These are phyloP conservation scores for Neofelis nebulosa DNA, from an alignment of 2,113 vertebrate genomes.

Conservation along the genomic window DNA sequence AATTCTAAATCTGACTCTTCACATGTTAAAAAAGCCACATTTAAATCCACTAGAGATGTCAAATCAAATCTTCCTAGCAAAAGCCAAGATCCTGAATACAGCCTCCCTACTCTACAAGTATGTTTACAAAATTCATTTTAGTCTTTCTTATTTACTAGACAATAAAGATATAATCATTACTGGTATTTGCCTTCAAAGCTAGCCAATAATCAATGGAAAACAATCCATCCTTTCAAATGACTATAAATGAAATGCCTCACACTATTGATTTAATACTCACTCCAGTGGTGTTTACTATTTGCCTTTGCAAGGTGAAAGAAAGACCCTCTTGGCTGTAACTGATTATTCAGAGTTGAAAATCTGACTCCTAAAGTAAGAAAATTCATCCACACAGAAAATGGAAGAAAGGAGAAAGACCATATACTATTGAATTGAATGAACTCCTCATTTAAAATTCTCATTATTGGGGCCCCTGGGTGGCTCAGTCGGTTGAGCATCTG, in stretches of 20 bases:
- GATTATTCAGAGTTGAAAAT: neutral
- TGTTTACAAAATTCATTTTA: neutral
- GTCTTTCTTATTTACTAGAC: neutral
- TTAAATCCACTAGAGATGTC: neutral
- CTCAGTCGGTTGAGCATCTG: no score
- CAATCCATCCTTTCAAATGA: neutral
- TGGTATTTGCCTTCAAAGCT: neutral
- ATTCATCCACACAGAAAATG: neutral
- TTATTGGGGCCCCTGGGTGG: neutral
- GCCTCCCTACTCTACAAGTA: neutral
- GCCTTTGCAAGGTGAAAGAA: neutral
- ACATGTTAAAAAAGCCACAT: neutral
- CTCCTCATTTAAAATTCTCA: neutral
- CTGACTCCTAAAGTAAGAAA: neutral
- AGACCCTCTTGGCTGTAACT: neutral
- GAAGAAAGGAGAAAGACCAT: neutral
- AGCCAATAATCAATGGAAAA: slow-evolving; percentile 1
- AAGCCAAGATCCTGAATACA: neutral
- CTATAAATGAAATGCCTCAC: neutral
- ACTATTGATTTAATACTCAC: neutral
- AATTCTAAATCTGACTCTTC: neutral
- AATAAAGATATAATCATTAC: neutral
- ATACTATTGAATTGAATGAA: neutral
- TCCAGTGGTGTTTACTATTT: neutral
- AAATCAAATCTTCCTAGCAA: slow-evolving; percentile 1